Percentiles rank a stretch among this genome's conserved stretches.
Conservation (phyloP, 2,888 invertebrate species). For the Microchrysa polita region DNA sequence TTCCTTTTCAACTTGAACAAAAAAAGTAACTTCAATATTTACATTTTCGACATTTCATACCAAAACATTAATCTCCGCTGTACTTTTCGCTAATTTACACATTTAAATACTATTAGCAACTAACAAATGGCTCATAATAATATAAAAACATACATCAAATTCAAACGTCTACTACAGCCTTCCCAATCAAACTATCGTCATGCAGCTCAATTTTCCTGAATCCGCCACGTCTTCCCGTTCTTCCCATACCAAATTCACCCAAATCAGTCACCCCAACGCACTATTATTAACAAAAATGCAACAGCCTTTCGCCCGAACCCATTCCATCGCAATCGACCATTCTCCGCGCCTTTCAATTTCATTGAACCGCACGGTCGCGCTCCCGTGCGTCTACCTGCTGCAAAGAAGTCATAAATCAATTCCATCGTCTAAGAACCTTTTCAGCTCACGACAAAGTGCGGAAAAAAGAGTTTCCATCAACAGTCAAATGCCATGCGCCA, state of each 20-base stretch:
- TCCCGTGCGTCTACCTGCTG: constrained; percentile 15
- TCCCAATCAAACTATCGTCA: neutral
- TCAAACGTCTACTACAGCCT: neutral
- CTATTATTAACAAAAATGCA: constrained; percentile 6
- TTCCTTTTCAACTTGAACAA: too few relatives aligned
- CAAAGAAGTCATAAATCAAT: constrained; percentile 27
- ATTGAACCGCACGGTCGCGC: neutral
- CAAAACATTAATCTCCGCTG: too few relatives aligned
- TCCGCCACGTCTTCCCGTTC: neutral
- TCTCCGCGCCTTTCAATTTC: neutral
- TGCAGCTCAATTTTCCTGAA: neutral
- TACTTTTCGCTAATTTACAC: too few relatives aligned
- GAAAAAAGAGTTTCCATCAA: constrained; percentile 6
- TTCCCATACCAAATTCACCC: neutral
- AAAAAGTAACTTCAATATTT: too few relatives aligned
- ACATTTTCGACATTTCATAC: too few relatives aligned
- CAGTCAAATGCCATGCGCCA: neutral
- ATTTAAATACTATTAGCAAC: too few relatives aligned
- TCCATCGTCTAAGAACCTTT: constrained; percentile 10
- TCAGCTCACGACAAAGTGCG: neutral
- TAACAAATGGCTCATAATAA: too few relatives aligned
- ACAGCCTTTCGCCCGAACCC: neutral
- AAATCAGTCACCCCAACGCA: neutral
- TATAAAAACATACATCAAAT: neutral
- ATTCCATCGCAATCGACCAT: neutral